Percentiles rank a stretch among this genome's conserved stretches.
Evolutionary conservation across 2,888 invertebrate genomes (phyloP).

Genomic region (Cryptocephalus moraei): DNA sequence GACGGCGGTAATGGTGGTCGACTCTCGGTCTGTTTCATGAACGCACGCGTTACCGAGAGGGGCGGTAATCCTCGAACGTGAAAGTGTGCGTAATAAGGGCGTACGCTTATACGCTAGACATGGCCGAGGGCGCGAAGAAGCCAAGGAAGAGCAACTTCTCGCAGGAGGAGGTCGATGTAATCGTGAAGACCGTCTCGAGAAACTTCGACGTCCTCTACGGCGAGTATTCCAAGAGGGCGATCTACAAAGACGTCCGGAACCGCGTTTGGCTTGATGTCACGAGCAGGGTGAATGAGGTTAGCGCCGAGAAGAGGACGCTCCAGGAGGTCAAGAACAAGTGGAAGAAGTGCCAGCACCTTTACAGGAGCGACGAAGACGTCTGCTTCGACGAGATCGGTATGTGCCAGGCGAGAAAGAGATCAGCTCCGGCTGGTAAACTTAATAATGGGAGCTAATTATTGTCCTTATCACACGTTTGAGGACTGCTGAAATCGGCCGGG

Average conservation of each 20-base stretch:
- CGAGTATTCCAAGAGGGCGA: constrained; percentile 20
- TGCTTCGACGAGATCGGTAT: constrained; percentile 18
- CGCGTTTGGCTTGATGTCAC: constrained; percentile 26
- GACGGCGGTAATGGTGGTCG: no score
- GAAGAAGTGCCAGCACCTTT: constrained; percentile 27
- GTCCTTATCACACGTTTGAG: not conserved
- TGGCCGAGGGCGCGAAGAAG: constrained; percentile 21
- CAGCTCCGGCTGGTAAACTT: no score
- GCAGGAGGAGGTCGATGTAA: constrained; percentile 22
- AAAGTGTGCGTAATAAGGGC: no score
- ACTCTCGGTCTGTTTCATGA: no score
- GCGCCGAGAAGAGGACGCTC: constrained; percentile 24
- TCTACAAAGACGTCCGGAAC: constrained; percentile 20
- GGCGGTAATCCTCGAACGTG: no score
- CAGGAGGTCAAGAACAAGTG: constrained; percentile 30
- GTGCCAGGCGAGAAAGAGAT: constrained; percentile 3
- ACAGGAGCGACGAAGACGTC: constrained; percentile 13
- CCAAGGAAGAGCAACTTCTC: constrained; percentile 29
- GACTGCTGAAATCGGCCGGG: not conserved
- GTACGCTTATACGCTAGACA: no score
- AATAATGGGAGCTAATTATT: no score
- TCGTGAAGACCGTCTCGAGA: constrained; percentile 20
- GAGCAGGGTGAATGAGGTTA: constrained; percentile 25
- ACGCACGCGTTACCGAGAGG: no score
- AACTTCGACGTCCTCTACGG: constrained; percentile 25